Conservation (phyloP, 2,888 invertebrate genomes). For the Bombylius major region DNA sequence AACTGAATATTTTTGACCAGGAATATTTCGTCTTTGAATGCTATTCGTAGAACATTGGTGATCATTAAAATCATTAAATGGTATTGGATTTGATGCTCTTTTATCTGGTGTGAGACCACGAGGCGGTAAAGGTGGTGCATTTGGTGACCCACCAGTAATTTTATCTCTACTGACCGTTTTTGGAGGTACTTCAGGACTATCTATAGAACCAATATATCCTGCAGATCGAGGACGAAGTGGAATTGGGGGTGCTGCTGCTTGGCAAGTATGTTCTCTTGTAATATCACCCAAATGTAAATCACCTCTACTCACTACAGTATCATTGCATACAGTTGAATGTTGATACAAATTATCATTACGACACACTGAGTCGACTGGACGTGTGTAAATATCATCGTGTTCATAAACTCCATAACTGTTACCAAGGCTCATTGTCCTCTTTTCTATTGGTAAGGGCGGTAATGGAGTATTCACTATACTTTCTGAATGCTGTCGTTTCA, state of each 20-base stretch:
- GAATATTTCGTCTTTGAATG: not conserved
- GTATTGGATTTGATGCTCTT: conserved; percentile 33
- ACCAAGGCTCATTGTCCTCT: conserved; percentile 39
- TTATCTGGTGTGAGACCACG: conserved; percentile 48
- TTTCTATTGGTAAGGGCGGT: conserved; percentile 63
- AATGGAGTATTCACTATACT: conserved; percentile 76
- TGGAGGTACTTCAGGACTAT: conserved; percentile 40
- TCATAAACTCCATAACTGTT: conserved; percentile 40
- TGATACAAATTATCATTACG: not conserved
- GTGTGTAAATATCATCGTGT: conserved; percentile 62
- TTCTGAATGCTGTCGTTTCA: conserved; percentile 57
- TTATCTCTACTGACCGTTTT: conserved; percentile 35
- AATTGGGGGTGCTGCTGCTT: conserved; percentile 42
- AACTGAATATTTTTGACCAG: conserved; percentile 33
- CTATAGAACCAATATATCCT: conserved; percentile 37
- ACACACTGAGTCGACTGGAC: conserved; percentile 39
- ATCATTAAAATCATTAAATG: conserved; percentile 33
- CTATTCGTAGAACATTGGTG: conserved; percentile 1
- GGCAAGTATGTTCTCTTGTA: conserved; percentile 1
- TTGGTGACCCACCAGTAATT: conserved; percentile 35
- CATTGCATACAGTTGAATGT: not conserved
- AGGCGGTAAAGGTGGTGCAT: conserved; percentile 68
- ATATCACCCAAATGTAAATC: conserved; percentile 4
- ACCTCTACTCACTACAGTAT: not conserved
- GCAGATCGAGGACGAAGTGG: conserved; percentile 48